Conservation (phyloP, 2,113 vertebrate genomes). For the Gymnocephalus cernua region DNA sequence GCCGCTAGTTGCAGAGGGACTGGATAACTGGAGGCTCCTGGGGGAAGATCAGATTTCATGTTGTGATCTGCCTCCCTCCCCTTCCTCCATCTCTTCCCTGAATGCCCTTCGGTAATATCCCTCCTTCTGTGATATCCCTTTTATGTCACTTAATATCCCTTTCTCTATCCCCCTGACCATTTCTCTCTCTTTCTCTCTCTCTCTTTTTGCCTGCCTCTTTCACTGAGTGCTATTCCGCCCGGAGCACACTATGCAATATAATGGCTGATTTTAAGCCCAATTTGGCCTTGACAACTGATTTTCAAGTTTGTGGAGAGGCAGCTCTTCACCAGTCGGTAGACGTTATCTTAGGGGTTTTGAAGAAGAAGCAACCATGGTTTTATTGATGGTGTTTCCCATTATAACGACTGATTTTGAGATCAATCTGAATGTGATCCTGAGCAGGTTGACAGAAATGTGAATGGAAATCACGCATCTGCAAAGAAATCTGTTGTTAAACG, state of each 20-base stretch:
- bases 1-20: conserved; percentile 54
- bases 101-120: conserved; percentile 71
- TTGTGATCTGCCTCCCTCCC: conserved; percentile 45
- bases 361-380: not conserved
- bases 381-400: not conserved
- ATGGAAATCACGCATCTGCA: conserved; percentile 11
- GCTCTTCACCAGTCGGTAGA: not conserved
- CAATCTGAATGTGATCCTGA: not conserved
- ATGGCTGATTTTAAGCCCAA: conserved; percentile 66
- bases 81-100: conserved; percentile 40
- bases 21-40: conserved; percentile 56
- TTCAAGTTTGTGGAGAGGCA: conserved; percentile 12
- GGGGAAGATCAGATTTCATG: conserved; percentile 75
- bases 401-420: not conserved
- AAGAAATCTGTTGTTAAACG: conserved; percentile 26
- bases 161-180: conserved; percentile 54
- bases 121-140: conserved; percentile 69
- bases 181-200: conserved; percentile 18
- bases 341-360: conserved; percentile 4
- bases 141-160: conserved; percentile 77
- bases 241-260: conserved; percentile 53
- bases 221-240: conserved; percentile 47
- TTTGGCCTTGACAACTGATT: conserved; percentile 60
- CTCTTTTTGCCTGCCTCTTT: conserved; percentile 33
- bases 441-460: conserved; percentile 23